Base-by-base conservation (phyloP, 2,888 invertebrate species). In the Peribatodes rhomboidaria region DNA sequence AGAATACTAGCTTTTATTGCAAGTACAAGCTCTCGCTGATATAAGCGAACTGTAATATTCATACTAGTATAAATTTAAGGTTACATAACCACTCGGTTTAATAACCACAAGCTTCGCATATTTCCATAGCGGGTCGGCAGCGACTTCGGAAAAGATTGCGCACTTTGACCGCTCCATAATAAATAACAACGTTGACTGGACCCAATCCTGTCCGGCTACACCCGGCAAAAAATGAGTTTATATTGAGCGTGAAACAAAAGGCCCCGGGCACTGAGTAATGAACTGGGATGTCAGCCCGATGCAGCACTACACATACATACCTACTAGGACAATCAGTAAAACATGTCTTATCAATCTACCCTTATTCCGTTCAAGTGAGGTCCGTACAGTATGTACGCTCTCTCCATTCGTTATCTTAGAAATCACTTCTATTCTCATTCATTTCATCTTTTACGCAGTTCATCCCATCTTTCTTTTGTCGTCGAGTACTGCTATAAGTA, bases 181-280 rank as follows among this genome's bases (percentile, higher is more conserved):
- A 72, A 72, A 74, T 72, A 70, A 72, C 69, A 53, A 67, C 64
- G 72, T 69, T 71, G 73, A 71, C 73, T 68, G 62, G 53, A 68
- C 62, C 65, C 67, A 47, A 49, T 70, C 66, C 68, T 54, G 61
- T 50, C 62, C 65, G 58, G 50, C 58, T 53, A 46, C 50, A 49
- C 56, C 16, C 53, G 41, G 63, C 68, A 72, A 74, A 73, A 74
- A 73, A 74, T 70, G 67, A 68, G 70, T 73, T 73, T 67, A 72
- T 74, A 73, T 72, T 70, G 71, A 64, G 66, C 69, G 65, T 71
- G 71, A 69, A 73, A 73, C 73, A 74, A 72, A 71, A 69, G 69
- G 53, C 56, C 62, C 58, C 58, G 57, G 62, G 56, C 59, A 58
- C 59, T 69, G 73, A 73, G 65, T 74, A 74, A 74, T 72, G 71